These are phyloP conservation scores for Lasiurus cinereus DNA, from an alignment of 2,113 vertebrate species.

Conservation along the genomic window DNA sequence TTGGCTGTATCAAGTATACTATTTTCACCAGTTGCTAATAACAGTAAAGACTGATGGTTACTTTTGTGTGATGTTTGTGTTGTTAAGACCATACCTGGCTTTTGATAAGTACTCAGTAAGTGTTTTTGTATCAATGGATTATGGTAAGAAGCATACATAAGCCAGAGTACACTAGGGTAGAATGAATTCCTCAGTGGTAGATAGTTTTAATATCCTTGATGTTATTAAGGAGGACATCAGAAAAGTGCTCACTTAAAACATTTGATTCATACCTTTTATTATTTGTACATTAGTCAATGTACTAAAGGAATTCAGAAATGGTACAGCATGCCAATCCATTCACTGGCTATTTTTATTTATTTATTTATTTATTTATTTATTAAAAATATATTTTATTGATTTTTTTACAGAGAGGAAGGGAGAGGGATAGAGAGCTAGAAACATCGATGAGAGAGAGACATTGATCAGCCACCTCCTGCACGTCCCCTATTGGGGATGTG, in stretches of 20 bases:
- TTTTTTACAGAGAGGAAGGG: too few species aligned
- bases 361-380: too few species aligned
- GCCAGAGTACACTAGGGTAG: background rate
- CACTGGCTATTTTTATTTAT: background rate
- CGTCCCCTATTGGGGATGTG: too few species aligned
- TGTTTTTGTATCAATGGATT: conserved; percentile 53
- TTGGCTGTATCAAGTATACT: background rate
- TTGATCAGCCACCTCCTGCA: too few species aligned
- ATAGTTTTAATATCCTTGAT: conserved; percentile 66
- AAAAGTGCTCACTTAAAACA: conserved; percentile 50
- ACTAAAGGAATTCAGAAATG: conserved; percentile 49
- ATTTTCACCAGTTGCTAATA: conserved; percentile 53
- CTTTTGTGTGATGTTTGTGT: background rate
- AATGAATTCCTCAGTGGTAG: conserved; percentile 59
- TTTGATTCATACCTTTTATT: conserved; percentile 52
- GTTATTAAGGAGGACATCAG: conserved; percentile 39
- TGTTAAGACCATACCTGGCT: background rate
- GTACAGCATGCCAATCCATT: background rate
- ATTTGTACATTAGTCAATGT: conserved; percentile 57
- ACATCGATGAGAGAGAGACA: too few species aligned
- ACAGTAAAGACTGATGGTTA: conserved; percentile 18
- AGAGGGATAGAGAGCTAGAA: too few species aligned
- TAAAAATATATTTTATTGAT: too few species aligned
- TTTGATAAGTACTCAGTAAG: conserved; percentile 59
- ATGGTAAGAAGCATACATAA: conserved; percentile 48